Evolutionary conservation across 2,888 invertebrate genomes (phyloP).

Genomic region (Entomobrya proxima): DNA sequence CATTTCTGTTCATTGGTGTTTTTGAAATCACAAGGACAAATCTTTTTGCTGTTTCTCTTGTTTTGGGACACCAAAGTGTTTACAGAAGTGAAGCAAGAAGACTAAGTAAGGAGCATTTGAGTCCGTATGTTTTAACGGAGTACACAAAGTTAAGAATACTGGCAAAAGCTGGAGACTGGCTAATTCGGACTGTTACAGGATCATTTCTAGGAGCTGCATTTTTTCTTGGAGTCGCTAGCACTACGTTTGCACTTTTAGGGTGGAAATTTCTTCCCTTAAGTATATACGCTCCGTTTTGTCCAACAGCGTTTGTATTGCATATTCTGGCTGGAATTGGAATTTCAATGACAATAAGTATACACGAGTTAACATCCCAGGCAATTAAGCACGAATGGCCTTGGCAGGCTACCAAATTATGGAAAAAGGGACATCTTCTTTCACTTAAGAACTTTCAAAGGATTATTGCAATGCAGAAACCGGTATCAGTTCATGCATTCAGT

Average conservation of each 20-base stretch:
- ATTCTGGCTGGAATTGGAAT: background rate
- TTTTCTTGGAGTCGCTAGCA: background rate
- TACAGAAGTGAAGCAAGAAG: no score
- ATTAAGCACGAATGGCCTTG: background rate
- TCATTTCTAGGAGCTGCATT: no score
- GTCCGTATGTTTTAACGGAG: no score
- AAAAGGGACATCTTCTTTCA: background rate
- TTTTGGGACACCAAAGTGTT: no score
- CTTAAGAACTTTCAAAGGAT: background rate
- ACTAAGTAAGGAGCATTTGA: no score
- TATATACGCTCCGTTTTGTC: background rate
- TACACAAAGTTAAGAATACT: no score
- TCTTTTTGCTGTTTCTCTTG: no score
- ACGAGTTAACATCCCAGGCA: background rate
- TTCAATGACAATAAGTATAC: background rate
- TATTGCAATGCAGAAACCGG: background rate
- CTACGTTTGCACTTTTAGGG: background rate
- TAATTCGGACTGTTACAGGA: no score
- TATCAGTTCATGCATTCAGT: background rate
- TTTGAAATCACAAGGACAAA: no score
- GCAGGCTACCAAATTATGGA: background rate
- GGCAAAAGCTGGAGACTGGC: no score
- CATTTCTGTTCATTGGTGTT: no score
- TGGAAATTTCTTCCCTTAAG: background rate
- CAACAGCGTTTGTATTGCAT: background rate